Percentiles rank a stretch among this genome's conserved stretches.
Evolutionary conservation across 2,888 invertebrate species (phyloP).

Genomic region (Nemotelus pantherinus): DNA sequence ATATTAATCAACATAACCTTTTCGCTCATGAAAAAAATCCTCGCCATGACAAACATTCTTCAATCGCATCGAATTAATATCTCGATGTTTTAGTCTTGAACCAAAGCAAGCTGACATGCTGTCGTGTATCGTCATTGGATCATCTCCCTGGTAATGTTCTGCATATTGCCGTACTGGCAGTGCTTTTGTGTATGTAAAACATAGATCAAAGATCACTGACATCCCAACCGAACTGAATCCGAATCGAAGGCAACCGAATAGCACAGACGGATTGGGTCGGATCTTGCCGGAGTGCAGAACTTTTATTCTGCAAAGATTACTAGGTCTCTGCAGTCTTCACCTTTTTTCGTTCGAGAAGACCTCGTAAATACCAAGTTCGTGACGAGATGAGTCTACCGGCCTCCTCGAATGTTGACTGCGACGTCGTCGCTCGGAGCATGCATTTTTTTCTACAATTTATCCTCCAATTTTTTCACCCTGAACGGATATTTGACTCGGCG

Average conservation of each 20-base stretch:
- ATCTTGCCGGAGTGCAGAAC: background rate
- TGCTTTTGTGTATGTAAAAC: background rate
- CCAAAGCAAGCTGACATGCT: background rate
- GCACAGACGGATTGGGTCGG: background rate
- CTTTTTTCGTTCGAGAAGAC: conserved; percentile 2
- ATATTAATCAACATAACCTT: conserved; percentile 14
- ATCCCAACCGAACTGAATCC: conserved; percentile 22
- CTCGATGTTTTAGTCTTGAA: background rate
- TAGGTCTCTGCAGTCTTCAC: conserved; percentile 3
- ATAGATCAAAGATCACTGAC: conserved; percentile 38
- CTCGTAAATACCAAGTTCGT: conserved; percentile 39
- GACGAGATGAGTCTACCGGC: conserved; percentile 34
- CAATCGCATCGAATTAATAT: background rate
- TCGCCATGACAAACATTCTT: conserved; percentile 16
- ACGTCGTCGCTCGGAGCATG: too few species aligned
- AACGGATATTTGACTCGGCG: too few species aligned
- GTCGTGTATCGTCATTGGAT: background rate
- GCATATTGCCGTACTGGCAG: too few species aligned
- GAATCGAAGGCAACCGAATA: conserved; percentile 37
- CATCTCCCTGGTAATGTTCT: background rate
- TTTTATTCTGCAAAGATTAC: conserved; percentile 18
- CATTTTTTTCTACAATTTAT: too few species aligned
- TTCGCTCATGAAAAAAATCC: background rate
- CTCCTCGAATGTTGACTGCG: background rate
- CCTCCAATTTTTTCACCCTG: too few species aligned